Evolutionary conservation across 1,140 invertebrate genomes (phyloP), one percentile per base, ranked within the genome.

Genomic region (Centruroides vittatus): DNA sequence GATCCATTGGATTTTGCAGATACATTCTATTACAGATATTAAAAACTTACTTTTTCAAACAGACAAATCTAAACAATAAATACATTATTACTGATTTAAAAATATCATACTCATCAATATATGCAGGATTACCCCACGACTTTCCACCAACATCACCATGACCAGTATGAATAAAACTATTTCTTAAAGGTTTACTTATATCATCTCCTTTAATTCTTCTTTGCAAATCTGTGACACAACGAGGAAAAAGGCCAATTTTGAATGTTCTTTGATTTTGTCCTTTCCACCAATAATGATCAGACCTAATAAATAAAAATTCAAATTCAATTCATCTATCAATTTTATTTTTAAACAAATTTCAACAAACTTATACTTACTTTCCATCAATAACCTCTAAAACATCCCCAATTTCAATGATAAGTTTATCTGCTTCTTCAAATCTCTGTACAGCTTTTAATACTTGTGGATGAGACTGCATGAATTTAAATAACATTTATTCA

Each of bases 331-430:
- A 11, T 49, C 48, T 23, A 34, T 51, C 12, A 51, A 34, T 51
- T 51, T 34, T 51, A 51, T 51, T n/a, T 51, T 51, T 51, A 51
- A 51, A 51, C 34, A 51, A 34, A 51, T 51, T 51, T 51, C 49
- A n/a, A 51, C 49, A n/a, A 34, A 51, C 12, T 12, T 12, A 51
- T 23, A 66, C 71, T 67, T 66, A 79, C 77, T 73, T 74, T n/a
- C 91, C 92, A 69, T 97, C 91, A 64, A 97, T 88, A 23, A 97
- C 84, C 34, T 86, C 85, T 55, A 98, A 88, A n/a, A 83, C 79
- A 73, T 98, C 93, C 0, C 88, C 89, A 3, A 82, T 75, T 60
- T 89, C 82, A 47, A 96, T 81, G 12, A 79, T 75, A 72, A 97
- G 79, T 69, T 86, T 86, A 4, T 73, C 84, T 56, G 80, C 58